These are phyloP conservation scores for Coelinius sp. DNA, from an alignment of 2,888 invertebrate genomes.

Conservation along the genomic window DNA sequence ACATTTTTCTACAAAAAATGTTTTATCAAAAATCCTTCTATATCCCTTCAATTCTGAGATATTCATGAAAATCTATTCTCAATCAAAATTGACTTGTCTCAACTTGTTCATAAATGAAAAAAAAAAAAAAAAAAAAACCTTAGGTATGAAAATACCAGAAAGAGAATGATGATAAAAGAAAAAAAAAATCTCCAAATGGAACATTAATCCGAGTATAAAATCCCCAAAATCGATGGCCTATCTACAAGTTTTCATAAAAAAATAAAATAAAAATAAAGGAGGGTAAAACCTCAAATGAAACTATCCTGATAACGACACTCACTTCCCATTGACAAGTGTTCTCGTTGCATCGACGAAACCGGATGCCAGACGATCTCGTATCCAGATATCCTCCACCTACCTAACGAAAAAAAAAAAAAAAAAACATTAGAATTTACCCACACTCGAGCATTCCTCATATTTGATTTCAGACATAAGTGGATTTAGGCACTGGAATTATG, in stretches of 20 bases:
- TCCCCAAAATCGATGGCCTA: neutral
- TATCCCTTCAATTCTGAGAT: too few relatives aligned
- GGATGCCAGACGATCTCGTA: constrained; percentile 64
- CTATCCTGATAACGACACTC: constrained; percentile 57
- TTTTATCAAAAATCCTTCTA: too few relatives aligned
- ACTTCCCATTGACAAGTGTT: constrained; percentile 68
- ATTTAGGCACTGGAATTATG: neutral
- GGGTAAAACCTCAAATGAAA: constrained; percentile 50
- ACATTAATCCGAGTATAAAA: neutral
- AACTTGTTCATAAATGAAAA: too few relatives aligned
- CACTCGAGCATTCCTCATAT: constrained; percentile 34
- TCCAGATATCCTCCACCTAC: constrained; percentile 54
- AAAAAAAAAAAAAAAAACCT: too few relatives aligned
- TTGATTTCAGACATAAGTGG: constrained; percentile 23
- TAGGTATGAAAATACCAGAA: neutral
- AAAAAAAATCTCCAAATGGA: neutral
- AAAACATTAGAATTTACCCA: constrained; percentile 9
- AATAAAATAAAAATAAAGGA: constrained; percentile 51
- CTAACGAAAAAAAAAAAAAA: constrained; percentile 15
- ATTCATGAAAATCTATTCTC: too few relatives aligned
- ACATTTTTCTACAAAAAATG: too few relatives aligned
- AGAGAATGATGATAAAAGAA: neutral
- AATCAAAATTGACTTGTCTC: too few relatives aligned
- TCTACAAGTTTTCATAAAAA: constrained; percentile 14
- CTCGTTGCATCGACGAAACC: constrained; percentile 55